Conservation (phyloP, 2,888 invertebrate genomes). For the Rugalucina vietnamica region DNA sequence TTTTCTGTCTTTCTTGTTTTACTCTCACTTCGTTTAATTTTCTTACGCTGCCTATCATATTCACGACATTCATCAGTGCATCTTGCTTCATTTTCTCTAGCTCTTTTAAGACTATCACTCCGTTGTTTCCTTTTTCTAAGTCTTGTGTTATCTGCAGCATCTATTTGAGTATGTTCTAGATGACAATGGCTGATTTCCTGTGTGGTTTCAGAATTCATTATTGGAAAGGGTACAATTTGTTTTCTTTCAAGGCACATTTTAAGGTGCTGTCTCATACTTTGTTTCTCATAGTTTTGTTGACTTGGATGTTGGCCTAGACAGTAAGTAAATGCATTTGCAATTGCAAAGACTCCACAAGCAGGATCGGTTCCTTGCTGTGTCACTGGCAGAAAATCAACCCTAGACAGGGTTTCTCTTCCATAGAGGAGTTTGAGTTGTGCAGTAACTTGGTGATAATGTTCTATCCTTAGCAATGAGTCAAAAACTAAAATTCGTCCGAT, state of each 20-base stretch:
- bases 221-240: not conserved
- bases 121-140: not conserved
- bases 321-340: not conserved
- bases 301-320: not conserved
- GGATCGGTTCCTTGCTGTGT: not conserved
- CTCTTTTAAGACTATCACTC: not conserved
- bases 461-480: not conserved
- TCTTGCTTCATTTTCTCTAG: not conserved
- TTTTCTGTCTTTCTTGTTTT: not conserved
- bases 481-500: not conserved
- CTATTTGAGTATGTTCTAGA: not conserved
- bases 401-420: not conserved
- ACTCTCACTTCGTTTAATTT: not conserved
- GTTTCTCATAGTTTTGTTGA: not conserved
- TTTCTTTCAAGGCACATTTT: not conserved
- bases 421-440: not conserved
- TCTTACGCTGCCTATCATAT: not conserved
- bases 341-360: not conserved
- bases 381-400: not conserved
- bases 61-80: not conserved
- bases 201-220: not conserved
- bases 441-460: not conserved
- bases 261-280: not conserved
- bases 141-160: not conserved
- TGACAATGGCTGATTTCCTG: not conserved